A percentile compares a stretch with the other conserved stretches of the same genome.
These are phyloP conservation scores for Otolemur garnettii DNA, from an alignment of 2,113 vertebrate genomes.

Conservation along the genomic window DNA sequence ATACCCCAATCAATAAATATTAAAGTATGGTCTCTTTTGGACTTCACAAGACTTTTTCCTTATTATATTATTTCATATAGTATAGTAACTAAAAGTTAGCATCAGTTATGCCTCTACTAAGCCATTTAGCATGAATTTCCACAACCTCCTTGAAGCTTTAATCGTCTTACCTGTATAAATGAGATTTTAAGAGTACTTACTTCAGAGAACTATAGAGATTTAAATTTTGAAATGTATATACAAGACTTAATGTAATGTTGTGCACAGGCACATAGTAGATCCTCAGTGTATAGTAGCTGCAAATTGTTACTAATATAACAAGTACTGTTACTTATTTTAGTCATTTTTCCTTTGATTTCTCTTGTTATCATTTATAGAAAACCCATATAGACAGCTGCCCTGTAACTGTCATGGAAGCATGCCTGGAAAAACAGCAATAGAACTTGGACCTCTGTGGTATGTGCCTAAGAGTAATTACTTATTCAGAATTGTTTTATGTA, in stretches of 20 bases:
- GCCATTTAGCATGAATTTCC: conserved; percentile 29
- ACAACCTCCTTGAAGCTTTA: conserved; percentile 31
- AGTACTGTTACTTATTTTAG: neutral
- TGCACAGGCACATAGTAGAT: conserved; percentile 72
- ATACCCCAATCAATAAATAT: conserved; percentile 7
- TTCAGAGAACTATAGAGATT: conserved; percentile 34
- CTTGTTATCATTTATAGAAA: conserved; percentile 86
- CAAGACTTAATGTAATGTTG: conserved; percentile 47
- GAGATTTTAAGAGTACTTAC: conserved; percentile 45
- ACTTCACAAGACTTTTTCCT: conserved; percentile 37
- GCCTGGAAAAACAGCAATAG: conserved; percentile 95
- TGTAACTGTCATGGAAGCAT: conserved; percentile 96
- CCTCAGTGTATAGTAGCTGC: conserved; percentile 51
- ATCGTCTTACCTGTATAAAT: conserved; percentile 29
- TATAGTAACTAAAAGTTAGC: conserved; percentile 24
- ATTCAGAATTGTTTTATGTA: neutral
- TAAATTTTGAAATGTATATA: conserved; percentile 45
- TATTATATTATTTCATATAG: conserved; percentile 20
- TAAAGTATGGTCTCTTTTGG: conserved; percentile 5
- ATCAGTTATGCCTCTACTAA: neutral
- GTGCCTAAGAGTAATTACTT: conserved; percentile 53
- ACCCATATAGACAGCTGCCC: conserved; percentile 93
- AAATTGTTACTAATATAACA: conserved; percentile 39
- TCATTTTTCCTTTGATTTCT: conserved; percentile 57
- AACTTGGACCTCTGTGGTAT: conserved; percentile 97